Evolutionary conservation across 2,888 invertebrate species (phyloP).

Genomic region (Heliconius cydno): DNA sequence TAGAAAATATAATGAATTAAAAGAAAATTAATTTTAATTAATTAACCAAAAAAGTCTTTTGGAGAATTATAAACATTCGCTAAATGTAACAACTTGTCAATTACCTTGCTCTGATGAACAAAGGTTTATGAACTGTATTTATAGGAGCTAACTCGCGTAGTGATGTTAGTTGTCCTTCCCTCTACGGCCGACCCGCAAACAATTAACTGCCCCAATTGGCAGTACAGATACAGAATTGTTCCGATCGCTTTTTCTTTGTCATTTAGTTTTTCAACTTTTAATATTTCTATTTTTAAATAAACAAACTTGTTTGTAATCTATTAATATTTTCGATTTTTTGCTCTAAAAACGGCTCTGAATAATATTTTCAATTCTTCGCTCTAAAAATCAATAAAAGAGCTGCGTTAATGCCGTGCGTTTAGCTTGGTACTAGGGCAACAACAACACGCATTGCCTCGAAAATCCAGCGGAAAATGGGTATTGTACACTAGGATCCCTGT

Average conservation of each 20-base stretch:
- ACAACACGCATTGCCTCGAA: no score
- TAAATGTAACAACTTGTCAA: not conserved
- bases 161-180: constrained; percentile 47
- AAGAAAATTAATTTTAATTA: not conserved
- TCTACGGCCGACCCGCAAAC: constrained; percentile 58
- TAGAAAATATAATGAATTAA: not conserved
- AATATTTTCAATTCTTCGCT: no score
- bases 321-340: not conserved
- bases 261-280: constrained; percentile 44
- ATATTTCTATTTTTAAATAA: not conserved
- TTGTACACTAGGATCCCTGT: no score
- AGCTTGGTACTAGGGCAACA: no score
- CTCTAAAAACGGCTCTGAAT: not conserved
- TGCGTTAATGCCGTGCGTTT: no score
- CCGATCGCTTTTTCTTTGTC: constrained; percentile 43
- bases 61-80: not conserved
- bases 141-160: constrained; percentile 24
- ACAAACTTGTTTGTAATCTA: not conserved
- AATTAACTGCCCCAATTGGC: constrained; percentile 60
- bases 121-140: constrained; percentile 19
- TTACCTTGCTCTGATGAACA: not conserved
- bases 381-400: no score
- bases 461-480: no score
- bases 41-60: no score
- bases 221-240: constrained; percentile 46